phyloP scores from a whole-genome alignment of 2,113 vertebrate genomes.

The Empidonax traillii region DNA sequence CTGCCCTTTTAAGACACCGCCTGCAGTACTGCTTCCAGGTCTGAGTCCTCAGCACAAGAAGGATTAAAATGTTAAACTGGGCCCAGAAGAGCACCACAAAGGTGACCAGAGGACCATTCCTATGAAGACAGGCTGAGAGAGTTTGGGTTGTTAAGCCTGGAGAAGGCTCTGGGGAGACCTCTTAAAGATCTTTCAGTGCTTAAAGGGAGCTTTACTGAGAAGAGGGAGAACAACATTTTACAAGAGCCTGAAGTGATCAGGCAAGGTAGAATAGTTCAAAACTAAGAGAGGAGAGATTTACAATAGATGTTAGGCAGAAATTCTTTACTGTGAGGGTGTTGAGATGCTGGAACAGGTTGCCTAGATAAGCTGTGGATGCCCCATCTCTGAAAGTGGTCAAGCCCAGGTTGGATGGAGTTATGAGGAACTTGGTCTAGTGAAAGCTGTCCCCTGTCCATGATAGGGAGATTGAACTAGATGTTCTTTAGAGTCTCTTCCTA shows the following conservation, averaged over 20 bases:
- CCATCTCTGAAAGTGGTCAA: background rate
- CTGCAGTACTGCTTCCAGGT: background rate
- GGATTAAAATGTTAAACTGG: background rate
- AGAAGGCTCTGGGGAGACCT: fast-evolving
- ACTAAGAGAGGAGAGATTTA: background rate
- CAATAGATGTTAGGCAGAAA: background rate
- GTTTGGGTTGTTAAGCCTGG: background rate
- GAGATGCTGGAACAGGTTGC: background rate
- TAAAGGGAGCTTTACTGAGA: background rate
- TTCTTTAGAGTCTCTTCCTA: background rate
- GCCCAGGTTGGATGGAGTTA: background rate
- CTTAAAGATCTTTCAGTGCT: background rate
- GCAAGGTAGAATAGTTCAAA: background rate
- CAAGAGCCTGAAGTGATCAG: background rate
- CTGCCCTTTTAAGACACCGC: background rate
- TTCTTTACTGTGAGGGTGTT: background rate
- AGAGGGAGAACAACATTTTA: background rate
- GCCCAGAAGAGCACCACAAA: background rate
- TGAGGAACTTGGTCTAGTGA: background rate
- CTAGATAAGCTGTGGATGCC: background rate
- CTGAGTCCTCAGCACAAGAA: background rate
- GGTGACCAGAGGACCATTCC: background rate
- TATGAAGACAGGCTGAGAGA: background rate
- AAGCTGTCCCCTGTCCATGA: background rate
- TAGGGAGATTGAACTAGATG: background rate